Evolutionary conservation across 1,140 invertebrate genomes (phyloP).

Genomic region (Drosophila seguyi): DNA sequence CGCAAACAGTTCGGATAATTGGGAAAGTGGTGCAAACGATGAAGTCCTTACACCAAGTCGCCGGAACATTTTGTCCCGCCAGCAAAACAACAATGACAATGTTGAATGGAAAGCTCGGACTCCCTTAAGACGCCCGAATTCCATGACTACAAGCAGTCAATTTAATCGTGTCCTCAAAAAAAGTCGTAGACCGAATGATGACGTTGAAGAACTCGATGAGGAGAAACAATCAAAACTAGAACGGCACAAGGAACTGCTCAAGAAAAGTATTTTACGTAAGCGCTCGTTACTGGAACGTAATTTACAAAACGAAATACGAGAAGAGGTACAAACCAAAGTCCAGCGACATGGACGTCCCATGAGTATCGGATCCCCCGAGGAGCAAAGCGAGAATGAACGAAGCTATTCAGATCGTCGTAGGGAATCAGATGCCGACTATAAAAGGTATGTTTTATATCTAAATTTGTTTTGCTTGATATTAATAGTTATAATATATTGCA

Average conservation of each 20-base stretch:
- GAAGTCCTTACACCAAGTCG: conserved; percentile 27
- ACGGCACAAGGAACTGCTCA: conserved; percentile 94
- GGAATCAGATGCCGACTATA: conserved; percentile 52
- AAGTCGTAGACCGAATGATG: conserved; percentile 48
- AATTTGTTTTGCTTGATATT: background rate
- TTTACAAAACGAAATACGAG: conserved; percentile 94
- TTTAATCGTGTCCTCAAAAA: conserved; percentile 45
- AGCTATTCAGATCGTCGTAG: conserved; percentile 38
- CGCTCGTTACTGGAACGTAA: conserved; percentile 95
- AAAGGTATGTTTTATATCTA: conserved; percentile 26
- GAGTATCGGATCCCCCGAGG: conserved; percentile 59
- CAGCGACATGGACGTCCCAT: conserved; percentile 84
- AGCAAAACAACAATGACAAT: conserved; percentile 58
- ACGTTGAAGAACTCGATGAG: conserved; percentile 47
- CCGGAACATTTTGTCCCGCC: conserved; percentile 46
- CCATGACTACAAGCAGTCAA: conserved; percentile 15
- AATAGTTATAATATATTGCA: background rate
- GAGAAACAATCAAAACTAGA: conserved; percentile 62
- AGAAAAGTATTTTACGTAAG: conserved; percentile 97
- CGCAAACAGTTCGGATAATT: conserved; percentile 85
- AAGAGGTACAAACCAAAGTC: conserved; percentile 88
- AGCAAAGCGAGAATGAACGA: conserved; percentile 60
- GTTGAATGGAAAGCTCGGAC: conserved; percentile 62
- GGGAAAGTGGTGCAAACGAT: conserved; percentile 40
- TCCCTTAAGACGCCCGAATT: conserved; percentile 50